Base-by-base conservation (phyloP, 2,888 invertebrate genomes). In the Tubulanus polymorphus region DNA sequence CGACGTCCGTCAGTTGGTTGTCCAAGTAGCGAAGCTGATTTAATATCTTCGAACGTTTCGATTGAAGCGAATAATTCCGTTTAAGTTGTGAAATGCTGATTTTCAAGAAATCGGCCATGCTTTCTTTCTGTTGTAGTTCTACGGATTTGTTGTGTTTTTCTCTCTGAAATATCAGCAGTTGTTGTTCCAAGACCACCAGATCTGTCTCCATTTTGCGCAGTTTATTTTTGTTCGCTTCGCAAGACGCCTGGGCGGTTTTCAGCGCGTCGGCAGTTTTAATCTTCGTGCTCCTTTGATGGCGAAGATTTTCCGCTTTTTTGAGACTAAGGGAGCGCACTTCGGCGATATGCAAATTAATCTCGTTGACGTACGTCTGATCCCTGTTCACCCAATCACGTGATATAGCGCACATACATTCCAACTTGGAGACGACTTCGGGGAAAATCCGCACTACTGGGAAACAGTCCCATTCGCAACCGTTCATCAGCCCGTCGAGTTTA, bases 31-130 rank as follows among this genome's bases (percentile, higher is more conserved):
- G 64, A 3, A 76, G 65, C 59, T 76, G 75, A 41, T 66, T 65
- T 26, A 70, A 55, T 20, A 76, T 57, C 29, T 70, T 61, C 28
- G 72, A 66, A 29, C 73, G 62, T 55, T 73, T 75, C 51, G 72
- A 58, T 60, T 76, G 75, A 20, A 76, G 62, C 25, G 60, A 71
- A 59, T 71, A 74, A 57, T 75, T 76, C 49, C 67, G 65, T 55
- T 70, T 73, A 1, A 74, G 75, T 54, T 76, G 75, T 3, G 73
- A 63, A 30, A 76, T 64, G 45, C 74, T 74, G 35, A 76, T 62
- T 49, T 74, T 72, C 15, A 76, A 62, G 60, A 76, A 76, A 51
- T 74, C 75, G 20, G 71, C 71, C 69, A 75, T 75, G 54, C 67
- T 73, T 51, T 75, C 73, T 54, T 76, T 74, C 53, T 74, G 72